These are phyloP conservation scores for Laterallus jamaicensis DNA, from an alignment of 2,113 vertebrate genomes.

Conservation along the genomic window DNA sequence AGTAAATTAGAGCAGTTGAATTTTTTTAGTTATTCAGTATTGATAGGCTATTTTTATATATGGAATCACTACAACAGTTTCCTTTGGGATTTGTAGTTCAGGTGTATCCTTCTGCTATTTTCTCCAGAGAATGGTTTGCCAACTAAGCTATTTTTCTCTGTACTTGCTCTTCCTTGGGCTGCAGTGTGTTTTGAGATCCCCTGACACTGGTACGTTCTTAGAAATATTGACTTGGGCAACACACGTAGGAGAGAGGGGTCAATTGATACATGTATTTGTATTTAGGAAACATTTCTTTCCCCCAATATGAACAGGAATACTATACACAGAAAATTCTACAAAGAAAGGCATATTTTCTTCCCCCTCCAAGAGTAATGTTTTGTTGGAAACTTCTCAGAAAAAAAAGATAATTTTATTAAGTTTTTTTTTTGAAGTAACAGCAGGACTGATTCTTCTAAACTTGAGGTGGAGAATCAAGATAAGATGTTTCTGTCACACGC, in stretches of 20 bases:
- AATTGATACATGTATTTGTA: background rate
- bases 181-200: background rate
- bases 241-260: background rate
- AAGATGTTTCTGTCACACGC: background rate
- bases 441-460: background rate
- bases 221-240: background rate
- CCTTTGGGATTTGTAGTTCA: background rate
- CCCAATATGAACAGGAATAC: background rate
- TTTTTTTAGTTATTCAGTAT: background rate
- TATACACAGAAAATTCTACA: background rate
- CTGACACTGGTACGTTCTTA: background rate
- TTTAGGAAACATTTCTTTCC: background rate
- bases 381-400: background rate
- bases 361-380: background rate
- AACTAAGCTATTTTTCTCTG: background rate
- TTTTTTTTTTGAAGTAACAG: background rate
- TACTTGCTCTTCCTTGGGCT: background rate
- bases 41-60: background rate
- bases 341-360: background rate
- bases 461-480: background rate
- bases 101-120: background rate
- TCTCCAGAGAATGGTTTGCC: background rate
- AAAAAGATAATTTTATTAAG: accelerated
- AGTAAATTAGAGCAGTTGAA: background rate
- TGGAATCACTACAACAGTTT: background rate